phyloP scores from a whole-genome alignment of 2,797 vertebrate genomes.

The Malacoctenus gilli region DNA sequence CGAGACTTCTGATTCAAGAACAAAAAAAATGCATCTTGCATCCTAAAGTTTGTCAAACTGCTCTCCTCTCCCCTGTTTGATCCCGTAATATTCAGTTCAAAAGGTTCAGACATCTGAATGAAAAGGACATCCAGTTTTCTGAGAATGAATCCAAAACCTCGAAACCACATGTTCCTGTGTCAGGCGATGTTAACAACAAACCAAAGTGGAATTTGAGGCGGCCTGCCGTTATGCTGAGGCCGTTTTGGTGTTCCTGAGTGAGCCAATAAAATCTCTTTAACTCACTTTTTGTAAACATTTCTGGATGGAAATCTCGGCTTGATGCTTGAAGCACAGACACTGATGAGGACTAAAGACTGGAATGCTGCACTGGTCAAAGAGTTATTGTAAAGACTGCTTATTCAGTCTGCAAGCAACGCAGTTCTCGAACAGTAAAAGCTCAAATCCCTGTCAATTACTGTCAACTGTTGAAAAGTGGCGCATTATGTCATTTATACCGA shows the following conservation, averaged over 20 bases:
- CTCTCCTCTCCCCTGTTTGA: no score
- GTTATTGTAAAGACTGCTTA: not conserved
- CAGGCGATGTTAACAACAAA: conserved; percentile 12
- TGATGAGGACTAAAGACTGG: not conserved
- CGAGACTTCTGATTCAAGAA: no score
- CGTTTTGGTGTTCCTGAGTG: not conserved
- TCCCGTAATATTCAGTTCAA: no score
- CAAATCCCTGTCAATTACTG: not conserved
- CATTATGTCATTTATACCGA: not conserved
- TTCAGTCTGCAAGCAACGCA: not conserved
- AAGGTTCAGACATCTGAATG: no score
- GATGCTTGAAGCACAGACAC: not conserved
- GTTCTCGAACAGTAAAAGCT: not conserved
- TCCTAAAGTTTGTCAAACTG: no score
- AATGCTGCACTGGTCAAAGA: not conserved
- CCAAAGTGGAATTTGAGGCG: conserved; percentile 8
- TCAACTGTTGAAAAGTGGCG: not conserved
- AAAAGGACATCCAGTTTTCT: not conserved
- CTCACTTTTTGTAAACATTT: conserved; percentile 3
- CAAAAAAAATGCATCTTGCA: no score
- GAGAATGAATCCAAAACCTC: conserved; percentile 2
- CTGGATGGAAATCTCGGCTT: not conserved
- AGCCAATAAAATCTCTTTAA: not conserved
- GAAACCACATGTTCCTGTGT: conserved; percentile 3
- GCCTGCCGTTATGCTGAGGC: conserved; percentile 2